phyloP scores from a whole-genome alignment of 2,113 vertebrate species.

The Cairina moschata region DNA sequence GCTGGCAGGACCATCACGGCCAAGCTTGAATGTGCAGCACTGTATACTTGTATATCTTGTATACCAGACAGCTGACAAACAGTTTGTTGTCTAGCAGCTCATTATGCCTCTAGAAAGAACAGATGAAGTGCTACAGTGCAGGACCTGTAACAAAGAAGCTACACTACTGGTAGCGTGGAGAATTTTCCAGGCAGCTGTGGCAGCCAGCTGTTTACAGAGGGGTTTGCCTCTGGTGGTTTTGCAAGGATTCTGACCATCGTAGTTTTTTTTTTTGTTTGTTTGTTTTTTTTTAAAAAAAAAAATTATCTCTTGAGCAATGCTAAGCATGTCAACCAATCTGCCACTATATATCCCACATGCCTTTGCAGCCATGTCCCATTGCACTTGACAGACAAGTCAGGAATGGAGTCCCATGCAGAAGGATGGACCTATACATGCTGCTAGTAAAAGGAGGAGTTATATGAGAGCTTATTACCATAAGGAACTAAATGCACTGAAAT shows the following conservation, averaged over 20 bases:
- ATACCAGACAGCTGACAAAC: neutral
- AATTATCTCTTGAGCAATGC: neutral
- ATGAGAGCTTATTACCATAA: neutral
- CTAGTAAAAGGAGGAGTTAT: neutral
- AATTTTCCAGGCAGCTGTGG: neutral
- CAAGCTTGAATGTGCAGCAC: neutral
- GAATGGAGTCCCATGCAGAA: neutral
- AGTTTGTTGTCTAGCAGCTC: neutral
- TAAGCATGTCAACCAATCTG: neutral
- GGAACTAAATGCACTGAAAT: neutral
- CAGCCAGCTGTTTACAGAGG: neutral
- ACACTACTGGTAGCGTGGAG: neutral
- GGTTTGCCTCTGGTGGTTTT: neutral
- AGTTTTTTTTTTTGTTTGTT: neutral
- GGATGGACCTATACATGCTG: neutral
- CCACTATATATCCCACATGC: accelerated
- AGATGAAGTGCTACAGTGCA: neutral
- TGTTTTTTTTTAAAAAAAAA: neutral
- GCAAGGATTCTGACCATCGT: neutral
- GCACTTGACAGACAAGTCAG: neutral
- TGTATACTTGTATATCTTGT: neutral
- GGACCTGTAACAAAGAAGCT: neutral
- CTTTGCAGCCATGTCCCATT: neutral
- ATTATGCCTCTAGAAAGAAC: neutral
- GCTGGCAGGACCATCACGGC: neutral